Conservation (phyloP, 2,888 invertebrate species). For the Octonoba sinensis region DNA sequence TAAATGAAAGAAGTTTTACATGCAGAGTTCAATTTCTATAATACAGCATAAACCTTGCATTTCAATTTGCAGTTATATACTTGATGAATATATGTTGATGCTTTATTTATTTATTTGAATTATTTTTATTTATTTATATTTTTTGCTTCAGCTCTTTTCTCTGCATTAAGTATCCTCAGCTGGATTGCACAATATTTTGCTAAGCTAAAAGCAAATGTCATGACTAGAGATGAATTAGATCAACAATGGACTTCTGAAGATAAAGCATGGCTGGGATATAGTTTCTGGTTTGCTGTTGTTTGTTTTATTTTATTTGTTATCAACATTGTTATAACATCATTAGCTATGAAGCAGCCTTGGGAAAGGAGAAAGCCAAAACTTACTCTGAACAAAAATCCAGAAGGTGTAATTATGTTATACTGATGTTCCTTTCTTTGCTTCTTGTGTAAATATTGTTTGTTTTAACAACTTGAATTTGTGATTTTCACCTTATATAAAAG, state of each 20-base stretch:
- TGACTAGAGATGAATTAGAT: conserved; percentile 83
- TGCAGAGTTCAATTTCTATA: too few relatives aligned
- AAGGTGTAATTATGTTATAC: conserved; percentile 86
- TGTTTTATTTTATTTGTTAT: conserved; percentile 80
- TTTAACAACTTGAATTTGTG: conserved; percentile 2
- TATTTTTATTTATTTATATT: conserved; percentile 68
- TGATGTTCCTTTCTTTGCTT: conserved; percentile 70
- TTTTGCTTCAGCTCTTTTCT: conserved; percentile 82
- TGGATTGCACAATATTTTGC: conserved; percentile 89
- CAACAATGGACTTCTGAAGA: conserved; percentile 87
- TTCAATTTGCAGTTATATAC: not conserved
- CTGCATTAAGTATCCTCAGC: conserved; percentile 81
- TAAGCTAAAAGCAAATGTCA: conserved; percentile 84
- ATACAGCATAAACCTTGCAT: too few relatives aligned
- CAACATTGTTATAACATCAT: conserved; percentile 81
- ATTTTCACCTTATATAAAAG: not conserved
- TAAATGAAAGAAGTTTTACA: too few relatives aligned
- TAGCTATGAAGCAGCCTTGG: conserved; percentile 80
- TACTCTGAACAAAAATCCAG: conserved; percentile 74
- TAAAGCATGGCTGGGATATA: conserved; percentile 85
- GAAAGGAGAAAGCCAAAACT: conserved; percentile 77
- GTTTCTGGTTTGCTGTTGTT: conserved; percentile 88
- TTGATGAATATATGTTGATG: not conserved
- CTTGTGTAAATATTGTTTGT: conserved; percentile 15
- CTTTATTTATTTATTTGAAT: not conserved